These are phyloP conservation scores for Leptinotarsa juncta DNA, from an alignment of 2,888 invertebrate genomes.

Conservation along the genomic window DNA sequence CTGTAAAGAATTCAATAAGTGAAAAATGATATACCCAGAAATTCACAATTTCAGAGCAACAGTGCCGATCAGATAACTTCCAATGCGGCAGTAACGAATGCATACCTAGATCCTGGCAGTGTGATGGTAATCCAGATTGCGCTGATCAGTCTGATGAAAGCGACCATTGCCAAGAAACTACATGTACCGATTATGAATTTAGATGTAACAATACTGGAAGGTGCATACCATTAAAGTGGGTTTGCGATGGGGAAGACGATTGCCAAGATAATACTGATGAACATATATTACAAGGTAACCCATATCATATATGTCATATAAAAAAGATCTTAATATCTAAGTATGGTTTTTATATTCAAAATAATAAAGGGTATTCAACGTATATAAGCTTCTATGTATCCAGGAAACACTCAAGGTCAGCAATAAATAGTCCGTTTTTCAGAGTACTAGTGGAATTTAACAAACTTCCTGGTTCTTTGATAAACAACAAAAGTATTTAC, in stretches of 20 bases:
- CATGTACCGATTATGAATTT: conserved; percentile 70
- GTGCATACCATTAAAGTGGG: conserved; percentile 78
- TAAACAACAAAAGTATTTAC: too few species aligned
- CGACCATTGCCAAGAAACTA: conserved; percentile 68
- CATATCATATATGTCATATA: neutral
- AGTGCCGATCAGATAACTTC: conserved; percentile 67
- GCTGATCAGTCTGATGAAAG: conserved; percentile 75
- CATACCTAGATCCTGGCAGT: conserved; percentile 69
- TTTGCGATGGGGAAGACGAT: conserved; percentile 78
- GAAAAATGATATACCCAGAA: neutral
- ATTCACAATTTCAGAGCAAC: conserved; percentile 48
- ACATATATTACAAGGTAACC: conserved; percentile 51
- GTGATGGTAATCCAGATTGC: conserved; percentile 69
- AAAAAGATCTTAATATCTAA: too few species aligned
- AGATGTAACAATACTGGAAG: conserved; percentile 72
- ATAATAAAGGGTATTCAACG: too few species aligned
- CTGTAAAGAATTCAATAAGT: too few species aligned
- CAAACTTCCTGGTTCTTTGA: too few species aligned
- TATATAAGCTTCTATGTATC: too few species aligned
- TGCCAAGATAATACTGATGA: conserved; percentile 79
- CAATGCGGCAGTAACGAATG: conserved; percentile 73
- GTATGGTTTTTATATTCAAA: too few species aligned
- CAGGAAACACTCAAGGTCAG: too few species aligned
- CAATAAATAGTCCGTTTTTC: too few species aligned
- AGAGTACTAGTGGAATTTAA: too few species aligned